Percentiles rank a stretch among this genome's conserved stretches.
Evolutionary conservation across 1,140 invertebrate species (phyloP).

Genomic region (Drosophila ananassae): DNA sequence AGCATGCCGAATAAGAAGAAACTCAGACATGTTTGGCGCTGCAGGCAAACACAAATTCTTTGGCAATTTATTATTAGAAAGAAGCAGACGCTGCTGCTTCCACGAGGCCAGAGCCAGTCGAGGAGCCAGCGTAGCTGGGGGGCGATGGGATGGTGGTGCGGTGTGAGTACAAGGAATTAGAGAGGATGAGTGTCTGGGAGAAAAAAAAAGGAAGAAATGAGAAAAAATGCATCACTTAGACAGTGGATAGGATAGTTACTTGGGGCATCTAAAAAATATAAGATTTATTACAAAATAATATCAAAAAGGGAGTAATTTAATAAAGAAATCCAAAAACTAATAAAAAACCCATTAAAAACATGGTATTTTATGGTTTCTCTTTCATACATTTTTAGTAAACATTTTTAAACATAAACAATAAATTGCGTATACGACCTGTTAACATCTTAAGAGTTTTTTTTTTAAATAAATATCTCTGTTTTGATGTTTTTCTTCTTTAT

Average conservation of each 20-base stretch:
- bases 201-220: neutral
- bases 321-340: too few species aligned
- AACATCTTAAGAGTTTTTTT: too few species aligned
- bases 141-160: too few species aligned
- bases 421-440: too few species aligned
- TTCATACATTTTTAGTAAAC: too few species aligned
- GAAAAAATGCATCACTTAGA: conserved; percentile 1
- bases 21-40: conserved; percentile 47
- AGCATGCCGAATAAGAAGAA: conserved; percentile 2
- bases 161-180: neutral
- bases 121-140: neutral
- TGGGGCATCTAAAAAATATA: neutral
- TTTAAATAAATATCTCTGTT: too few species aligned
- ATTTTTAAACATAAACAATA: too few species aligned
- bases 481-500: too few species aligned
- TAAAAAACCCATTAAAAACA: too few species aligned
- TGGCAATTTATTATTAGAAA: conserved; percentile 80
- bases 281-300: neutral
- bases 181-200: neutral
- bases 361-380: too few species aligned
- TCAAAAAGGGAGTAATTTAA: neutral
- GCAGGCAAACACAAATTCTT: conserved; percentile 73
- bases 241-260: neutral
- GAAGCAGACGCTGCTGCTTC: conserved; percentile 56
- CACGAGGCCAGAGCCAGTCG: conserved; percentile 9